Base-by-base conservation (phyloP, 2,888 invertebrate genomes). In the Tholera decimalis region DNA sequence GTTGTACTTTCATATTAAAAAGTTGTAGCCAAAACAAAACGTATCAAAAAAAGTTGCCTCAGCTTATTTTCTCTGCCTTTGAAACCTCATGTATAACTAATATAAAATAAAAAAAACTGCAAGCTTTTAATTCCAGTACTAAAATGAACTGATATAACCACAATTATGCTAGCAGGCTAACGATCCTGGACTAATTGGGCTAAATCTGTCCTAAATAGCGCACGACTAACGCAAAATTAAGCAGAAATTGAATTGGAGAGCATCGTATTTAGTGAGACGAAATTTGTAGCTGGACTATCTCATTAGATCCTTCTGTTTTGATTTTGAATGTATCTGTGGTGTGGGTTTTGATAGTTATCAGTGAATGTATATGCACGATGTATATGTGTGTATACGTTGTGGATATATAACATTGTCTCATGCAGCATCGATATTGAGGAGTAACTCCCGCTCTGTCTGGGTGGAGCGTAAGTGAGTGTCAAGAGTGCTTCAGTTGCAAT, bases 131-230 rank as follows among this genome's bases (percentile, higher is more conserved):
- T 41, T 35, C 9, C 15, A 51, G 50, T 30, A 18, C 35, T 37
- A 41, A 11, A 53, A 22, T 13, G 15, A 1, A 43, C 9, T 70
- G 57, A 46, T 56, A 49, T 67, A 67, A 53, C 59, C 33, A 49
- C n/a, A 68, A 68, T 64, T 58, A 68, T 61, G 57, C 60, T 49
- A 28, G 46, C 22, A 30, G 33, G 28, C 55, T 67, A 80, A 77
- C 79, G 74, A 68, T 58, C 57, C 46, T 18, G 11, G 20, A 43
- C 64, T 81, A 77, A 77, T 73, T 81, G 61, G 82, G 11, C 28
- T 28, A 51, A 81, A 73, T 67, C 63, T 73, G 78, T 49, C 54
- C 37, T 20, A 60, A 72, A 66, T 71, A 54, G 47, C 18, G 24
- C 33, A 18, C 30, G 43, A 22, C 20, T 49, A 39, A 58, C 39